These are phyloP conservation scores for Trilocha varians DNA, from an alignment of 2,888 invertebrate species.

Conservation along the genomic window DNA sequence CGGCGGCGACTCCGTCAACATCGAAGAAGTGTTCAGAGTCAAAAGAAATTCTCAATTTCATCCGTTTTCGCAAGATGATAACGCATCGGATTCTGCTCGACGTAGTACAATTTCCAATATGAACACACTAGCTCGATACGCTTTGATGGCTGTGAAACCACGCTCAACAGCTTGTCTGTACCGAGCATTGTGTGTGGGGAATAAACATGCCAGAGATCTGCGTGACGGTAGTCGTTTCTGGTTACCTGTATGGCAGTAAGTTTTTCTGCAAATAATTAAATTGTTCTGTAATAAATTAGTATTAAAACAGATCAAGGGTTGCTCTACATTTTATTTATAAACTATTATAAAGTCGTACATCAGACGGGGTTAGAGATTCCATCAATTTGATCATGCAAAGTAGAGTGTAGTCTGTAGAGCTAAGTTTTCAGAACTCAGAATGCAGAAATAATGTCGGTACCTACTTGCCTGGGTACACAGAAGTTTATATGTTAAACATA, in stretches of 20 bases:
- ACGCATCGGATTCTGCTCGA: not conserved
- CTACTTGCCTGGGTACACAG: too few relatives aligned
- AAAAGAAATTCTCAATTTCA: slow-evolving; percentile 30
- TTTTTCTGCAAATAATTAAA: slow-evolving; percentile 15
- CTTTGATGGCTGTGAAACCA: slow-evolving; percentile 63
- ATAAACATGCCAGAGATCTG: slow-evolving; percentile 73
- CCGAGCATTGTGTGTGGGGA: slow-evolving; percentile 78
- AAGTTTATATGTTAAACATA: too few relatives aligned
- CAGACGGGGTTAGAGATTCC: too few relatives aligned
- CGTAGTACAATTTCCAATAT: slow-evolving; percentile 45
- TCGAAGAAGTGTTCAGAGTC: slow-evolving; percentile 59
- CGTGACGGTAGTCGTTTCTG: slow-evolving; percentile 75
- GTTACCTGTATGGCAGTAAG: slow-evolving; percentile 85
- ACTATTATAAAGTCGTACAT: too few relatives aligned
- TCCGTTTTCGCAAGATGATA: not conserved
- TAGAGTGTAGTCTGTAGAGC: too few relatives aligned
- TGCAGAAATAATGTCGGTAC: too few relatives aligned
- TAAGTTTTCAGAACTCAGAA: too few relatives aligned
- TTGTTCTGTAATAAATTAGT: not conserved
- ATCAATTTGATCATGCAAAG: too few relatives aligned
- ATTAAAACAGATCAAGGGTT: too few relatives aligned
- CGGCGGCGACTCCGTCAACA: slow-evolving; percentile 42
- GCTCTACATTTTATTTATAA: too few relatives aligned
- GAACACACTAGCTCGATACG: slow-evolving; percentile 71
- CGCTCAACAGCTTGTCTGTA: slow-evolving; percentile 75